Evolutionary conservation across 2,113 vertebrate genomes (phyloP).

Genomic region (Austrofundulus limnaeus): DNA sequence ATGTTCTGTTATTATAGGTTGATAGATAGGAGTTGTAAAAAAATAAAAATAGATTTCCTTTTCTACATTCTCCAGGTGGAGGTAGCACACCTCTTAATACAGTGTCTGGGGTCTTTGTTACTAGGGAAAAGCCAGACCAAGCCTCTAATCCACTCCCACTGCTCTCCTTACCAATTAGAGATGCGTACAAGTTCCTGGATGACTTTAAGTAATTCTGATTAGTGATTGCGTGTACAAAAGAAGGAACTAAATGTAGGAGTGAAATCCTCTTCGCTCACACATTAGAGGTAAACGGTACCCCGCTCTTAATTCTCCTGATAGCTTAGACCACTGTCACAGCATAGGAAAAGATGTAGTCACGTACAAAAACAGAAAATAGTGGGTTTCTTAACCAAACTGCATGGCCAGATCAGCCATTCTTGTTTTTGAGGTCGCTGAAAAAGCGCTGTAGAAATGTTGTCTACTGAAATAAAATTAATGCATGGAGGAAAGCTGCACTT

Average conservation of each 20-base stretch:
- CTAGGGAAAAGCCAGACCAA: constrained; percentile 67
- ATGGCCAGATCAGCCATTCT: constrained; percentile 22
- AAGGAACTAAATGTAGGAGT: constrained; percentile 72
- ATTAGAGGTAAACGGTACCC: constrained; percentile 65
- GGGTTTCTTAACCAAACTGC: background rate
- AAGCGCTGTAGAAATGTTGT: constrained; percentile 6
- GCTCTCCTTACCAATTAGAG: constrained; percentile 75
- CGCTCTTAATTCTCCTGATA: constrained; percentile 60
- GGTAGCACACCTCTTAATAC: constrained; percentile 44
- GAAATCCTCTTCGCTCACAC: constrained; percentile 68
- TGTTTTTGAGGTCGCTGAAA: constrained; percentile 36
- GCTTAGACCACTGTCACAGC: constrained; percentile 45
- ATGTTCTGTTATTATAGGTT: too few species aligned
- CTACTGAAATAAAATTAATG: constrained; percentile 41
- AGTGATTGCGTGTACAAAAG: constrained; percentile 69
- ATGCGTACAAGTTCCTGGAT: constrained; percentile 75
- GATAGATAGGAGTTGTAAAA: too few species aligned
- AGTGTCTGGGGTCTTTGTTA: constrained; percentile 71
- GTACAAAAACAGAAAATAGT: background rate
- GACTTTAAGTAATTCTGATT: constrained; percentile 78
- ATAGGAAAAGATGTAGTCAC: constrained; percentile 10
- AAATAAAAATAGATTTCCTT: background rate
- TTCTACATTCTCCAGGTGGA: background rate
- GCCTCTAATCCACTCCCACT: constrained; percentile 73
- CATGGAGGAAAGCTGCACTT: constrained; percentile 16